Conservation (phyloP, 2,888 invertebrate genomes). For the Coleophora flavipennella region DNA sequence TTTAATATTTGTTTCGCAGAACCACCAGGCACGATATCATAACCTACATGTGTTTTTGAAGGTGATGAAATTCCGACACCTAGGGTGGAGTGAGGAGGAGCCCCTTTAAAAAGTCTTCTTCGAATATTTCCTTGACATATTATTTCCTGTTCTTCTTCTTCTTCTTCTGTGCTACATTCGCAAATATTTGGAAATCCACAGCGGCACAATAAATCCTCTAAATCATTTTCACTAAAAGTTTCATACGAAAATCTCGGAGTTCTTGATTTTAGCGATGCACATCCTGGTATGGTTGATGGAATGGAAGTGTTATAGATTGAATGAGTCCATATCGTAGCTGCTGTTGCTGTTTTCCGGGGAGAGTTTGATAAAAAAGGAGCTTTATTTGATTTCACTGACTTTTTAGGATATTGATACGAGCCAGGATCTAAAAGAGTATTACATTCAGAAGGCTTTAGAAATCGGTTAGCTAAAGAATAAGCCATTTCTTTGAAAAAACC, state of each 20-base stretch:
- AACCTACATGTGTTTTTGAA: constrained; percentile 31
- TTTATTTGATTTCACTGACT: constrained; percentile 20
- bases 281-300: constrained; percentile 35
- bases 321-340: constrained; percentile 39
- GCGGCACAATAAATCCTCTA: constrained; percentile 41
- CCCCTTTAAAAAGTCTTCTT: constrained; percentile 39
- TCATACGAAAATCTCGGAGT: constrained; percentile 48
- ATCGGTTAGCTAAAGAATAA: constrained; percentile 34
- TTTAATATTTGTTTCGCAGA: constrained; percentile 20
- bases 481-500: constrained; percentile 36
- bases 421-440: constrained; percentile 44
- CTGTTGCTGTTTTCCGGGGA: constrained; percentile 25
- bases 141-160: constrained; percentile 16
- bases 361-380: constrained; percentile 41
- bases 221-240: constrained; percentile 36
- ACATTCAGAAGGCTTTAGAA: constrained; percentile 27
- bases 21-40: constrained; percentile 23
- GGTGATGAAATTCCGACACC: constrained; percentile 29
- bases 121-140: constrained; percentile 37
- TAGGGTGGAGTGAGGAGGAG: constrained; percentile 21
- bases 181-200: constrained; percentile 40
- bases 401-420: constrained; percentile 26
- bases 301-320: constrained; percentile 28
- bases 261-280: constrained; percentile 39
- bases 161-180: constrained; percentile 31